Base-by-base conservation (phyloP, 2,113 vertebrate species). In the Cyprinus carpio region DNA sequence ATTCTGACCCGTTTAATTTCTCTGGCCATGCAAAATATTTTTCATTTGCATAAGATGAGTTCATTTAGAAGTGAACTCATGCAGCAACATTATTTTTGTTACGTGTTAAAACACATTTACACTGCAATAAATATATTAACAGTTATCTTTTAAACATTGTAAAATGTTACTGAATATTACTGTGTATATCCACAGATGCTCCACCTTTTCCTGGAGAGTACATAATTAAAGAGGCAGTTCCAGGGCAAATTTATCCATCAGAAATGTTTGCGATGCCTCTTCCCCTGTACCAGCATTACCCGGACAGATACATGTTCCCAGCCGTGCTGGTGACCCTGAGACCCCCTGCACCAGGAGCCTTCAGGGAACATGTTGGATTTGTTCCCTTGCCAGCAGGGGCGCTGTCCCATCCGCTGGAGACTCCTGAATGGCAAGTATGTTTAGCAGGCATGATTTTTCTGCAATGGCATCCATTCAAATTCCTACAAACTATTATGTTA, bases 311-410 rank as follows among this genome's bases (percentile, higher is more conserved):
- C 49, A 6, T 76, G 4, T 72, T 18, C 56, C 87, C 87, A 0
- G 56, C 85, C 1, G 75, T 91, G 54, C 18, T 91, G 54, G 6
- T 90, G 79, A 87, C 56, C 83, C 46, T 88, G 18, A 60, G 82
- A 15, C 23, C 51, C 0, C 64, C 85, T 7, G 74, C 65, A 11
- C 71, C 80, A 10, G 84, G 81, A 65, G 1, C 82, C 10, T 82
- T 75, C 51, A 67, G 78, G 23, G 75, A 84, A 27, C 69, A 77
- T 0, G 0, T 85, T 2, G 64, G 86, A 7, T 76, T 89, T n/a
- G 71, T 89, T 6, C 82, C 82, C 3, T 27, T 85, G 10, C 89
- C 87, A 31, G 13, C 79, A 5, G 29, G 40, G 4, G 29, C 31
- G 2, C 6, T 67, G 43, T 37, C 64, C 12, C 77, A 86, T 67